A percentile compares a stretch with the other conserved stretches of the same genome.
Evolutionary conservation across 2,113 vertebrate genomes (phyloP).

Genomic region (Pungitius pungitius): DNA sequence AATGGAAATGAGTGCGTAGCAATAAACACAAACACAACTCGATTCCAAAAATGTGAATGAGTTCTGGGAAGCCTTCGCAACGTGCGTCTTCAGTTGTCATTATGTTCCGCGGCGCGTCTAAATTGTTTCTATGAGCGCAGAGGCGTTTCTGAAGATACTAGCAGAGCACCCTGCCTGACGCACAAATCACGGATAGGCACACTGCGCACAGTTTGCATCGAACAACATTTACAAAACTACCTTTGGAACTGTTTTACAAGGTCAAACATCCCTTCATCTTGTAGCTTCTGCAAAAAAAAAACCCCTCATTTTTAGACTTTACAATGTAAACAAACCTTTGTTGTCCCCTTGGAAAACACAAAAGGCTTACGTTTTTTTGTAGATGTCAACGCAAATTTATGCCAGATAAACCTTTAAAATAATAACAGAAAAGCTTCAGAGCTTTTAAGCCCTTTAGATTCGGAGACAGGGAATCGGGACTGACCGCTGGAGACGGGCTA

Average conservation of each 20-base stretch:
- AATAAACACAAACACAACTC: conserved; percentile 1
- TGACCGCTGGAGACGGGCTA: conserved; percentile 57
- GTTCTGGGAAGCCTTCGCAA: conserved; percentile 10
- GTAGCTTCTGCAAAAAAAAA: background rate
- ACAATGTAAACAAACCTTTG: conserved; percentile 10
- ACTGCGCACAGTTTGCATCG: background rate
- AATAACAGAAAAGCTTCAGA: conserved; percentile 58
- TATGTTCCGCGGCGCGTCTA: background rate
- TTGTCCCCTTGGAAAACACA: conserved; percentile 32
- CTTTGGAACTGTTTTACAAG: conserved; percentile 16
- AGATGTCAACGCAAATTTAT: conserved; percentile 58
- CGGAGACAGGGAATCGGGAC: conserved; percentile 43
- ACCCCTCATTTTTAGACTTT: background rate
- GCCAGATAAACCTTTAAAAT: conserved; percentile 66
- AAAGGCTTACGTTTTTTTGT: conserved; percentile 47
- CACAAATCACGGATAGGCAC: background rate
- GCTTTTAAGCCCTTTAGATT: conserved; percentile 61
- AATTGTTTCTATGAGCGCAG: conserved; percentile 4
- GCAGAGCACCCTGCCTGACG: background rate
- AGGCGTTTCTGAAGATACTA: conserved; percentile 14
- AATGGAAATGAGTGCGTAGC: background rate
- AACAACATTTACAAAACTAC: conserved; percentile 9
- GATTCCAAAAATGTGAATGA: background rate
- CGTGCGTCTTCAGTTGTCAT: background rate
- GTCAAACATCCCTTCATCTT: background rate